phyloP scores from a whole-genome alignment of 2,797 vertebrate genomes.

The Channa striata region DNA sequence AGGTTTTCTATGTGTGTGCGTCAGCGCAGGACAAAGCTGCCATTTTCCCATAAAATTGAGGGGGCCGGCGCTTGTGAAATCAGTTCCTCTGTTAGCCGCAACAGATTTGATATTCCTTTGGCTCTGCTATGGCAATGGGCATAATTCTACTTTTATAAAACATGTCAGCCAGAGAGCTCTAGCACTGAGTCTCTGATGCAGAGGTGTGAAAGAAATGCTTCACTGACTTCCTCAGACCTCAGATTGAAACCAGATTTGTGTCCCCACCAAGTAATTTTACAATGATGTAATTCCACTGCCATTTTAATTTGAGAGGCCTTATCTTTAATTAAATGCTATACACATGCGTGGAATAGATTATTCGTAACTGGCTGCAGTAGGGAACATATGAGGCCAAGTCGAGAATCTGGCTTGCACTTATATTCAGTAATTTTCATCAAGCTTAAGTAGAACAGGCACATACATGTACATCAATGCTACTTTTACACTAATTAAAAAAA shows the following conservation, averaged over 20 bases:
- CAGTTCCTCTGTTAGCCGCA: slow-evolving; percentile 66
- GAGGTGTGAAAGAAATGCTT: slow-evolving; percentile 78
- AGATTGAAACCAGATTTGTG: slow-evolving; percentile 79
- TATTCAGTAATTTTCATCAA: slow-evolving; percentile 67
- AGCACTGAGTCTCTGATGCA: slow-evolving; percentile 55
- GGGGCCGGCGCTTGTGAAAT: slow-evolving; percentile 54
- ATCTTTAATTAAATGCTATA: slow-evolving; percentile 81
- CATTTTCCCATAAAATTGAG: slow-evolving; percentile 45
- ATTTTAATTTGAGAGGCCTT: slow-evolving; percentile 72
- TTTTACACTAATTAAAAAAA: slow-evolving; percentile 76
- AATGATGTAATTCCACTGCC: slow-evolving; percentile 69
- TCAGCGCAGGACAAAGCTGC: slow-evolving; percentile 52
- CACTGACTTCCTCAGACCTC: slow-evolving; percentile 67
- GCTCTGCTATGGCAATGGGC: slow-evolving; percentile 51
- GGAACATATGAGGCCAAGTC: slow-evolving; percentile 53
- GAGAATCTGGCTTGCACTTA: slow-evolving; percentile 52
- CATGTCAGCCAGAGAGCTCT: slow-evolving; percentile 67
- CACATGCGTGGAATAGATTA: slow-evolving; percentile 75
- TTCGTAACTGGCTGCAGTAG: slow-evolving; percentile 67
- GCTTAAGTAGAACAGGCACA: slow-evolving; percentile 60
- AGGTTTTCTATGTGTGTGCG: slow-evolving; percentile 23
- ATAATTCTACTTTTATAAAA: slow-evolving; percentile 73
- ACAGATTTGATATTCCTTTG: slow-evolving; percentile 63
- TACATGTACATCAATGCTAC: slow-evolving; percentile 61
- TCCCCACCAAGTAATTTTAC: slow-evolving; percentile 66